Evolutionary conservation across 35 echinoderm and acorn worm genomes (phyloP).

Genomic region (Lytechinus pictus): DNA sequence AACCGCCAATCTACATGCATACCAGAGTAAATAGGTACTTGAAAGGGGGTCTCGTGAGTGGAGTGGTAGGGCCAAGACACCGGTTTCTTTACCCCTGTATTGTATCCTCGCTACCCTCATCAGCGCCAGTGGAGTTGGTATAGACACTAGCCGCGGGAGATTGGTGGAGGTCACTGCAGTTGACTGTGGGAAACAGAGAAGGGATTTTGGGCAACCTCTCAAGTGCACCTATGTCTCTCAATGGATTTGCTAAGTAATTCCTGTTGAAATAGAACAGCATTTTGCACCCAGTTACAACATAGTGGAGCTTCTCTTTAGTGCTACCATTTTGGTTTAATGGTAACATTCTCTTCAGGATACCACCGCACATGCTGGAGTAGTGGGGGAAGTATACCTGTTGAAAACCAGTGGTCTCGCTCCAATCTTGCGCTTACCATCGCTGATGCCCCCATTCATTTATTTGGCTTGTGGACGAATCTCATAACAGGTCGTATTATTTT

Average conservation of each 20-base stretch:
- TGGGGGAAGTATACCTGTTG: neutral
- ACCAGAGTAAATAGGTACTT: constrained; percentile 9
- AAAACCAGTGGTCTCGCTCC: neutral
- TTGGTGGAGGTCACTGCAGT: constrained; percentile 17
- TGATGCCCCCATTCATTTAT: neutral
- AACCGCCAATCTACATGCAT: neutral
- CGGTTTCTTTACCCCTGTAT: neutral
- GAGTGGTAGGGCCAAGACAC: neutral
- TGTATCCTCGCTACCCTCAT: neutral
- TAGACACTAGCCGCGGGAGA: constrained; percentile 43
- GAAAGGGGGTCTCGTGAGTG: neutral
- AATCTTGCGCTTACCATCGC: neutral
- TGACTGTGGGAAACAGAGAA: constrained; percentile 24
- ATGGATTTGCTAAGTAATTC: neutral
- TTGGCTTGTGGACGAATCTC: neutral
- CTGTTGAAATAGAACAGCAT: neutral
- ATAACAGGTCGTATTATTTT: neutral
- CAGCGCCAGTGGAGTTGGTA: neutral
- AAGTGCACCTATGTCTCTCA: neutral
- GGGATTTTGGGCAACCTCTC: neutral
- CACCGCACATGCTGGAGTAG: neutral
- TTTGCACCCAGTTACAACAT: neutral
- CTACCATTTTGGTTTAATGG: neutral
- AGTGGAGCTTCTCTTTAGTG: neutral
- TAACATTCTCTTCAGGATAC: neutral